Evolutionary conservation across 2,113 vertebrate genomes (phyloP).

Genomic region (Gavialis gangeticus): DNA sequence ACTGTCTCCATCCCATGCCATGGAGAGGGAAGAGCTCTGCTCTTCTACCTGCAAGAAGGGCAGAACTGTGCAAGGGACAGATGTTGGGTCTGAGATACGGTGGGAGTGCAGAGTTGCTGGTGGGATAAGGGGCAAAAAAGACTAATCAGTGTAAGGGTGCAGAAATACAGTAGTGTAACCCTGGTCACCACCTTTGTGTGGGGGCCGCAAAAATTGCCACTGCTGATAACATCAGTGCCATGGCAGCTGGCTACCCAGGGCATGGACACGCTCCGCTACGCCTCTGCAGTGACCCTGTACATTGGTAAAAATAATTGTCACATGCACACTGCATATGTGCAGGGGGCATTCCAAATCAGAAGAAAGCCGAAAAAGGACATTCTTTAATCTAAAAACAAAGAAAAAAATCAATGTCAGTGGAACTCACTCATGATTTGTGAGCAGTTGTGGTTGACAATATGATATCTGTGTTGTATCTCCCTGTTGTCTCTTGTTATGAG

Average conservation of each 20-base stretch:
- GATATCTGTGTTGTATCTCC: neutral
- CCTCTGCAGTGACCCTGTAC: no score
- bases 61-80: conserved; percentile 9
- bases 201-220: no score
- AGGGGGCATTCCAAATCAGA: neutral
- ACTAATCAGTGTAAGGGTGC: no score
- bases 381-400: neutral
- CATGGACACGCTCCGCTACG: no score
- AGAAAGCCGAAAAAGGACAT: neutral
- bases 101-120: conserved; percentile 19
- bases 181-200: no score
- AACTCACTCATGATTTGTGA: neutral
- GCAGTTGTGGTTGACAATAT: neutral
- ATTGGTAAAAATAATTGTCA: neutral
- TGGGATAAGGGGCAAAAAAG: neutral
- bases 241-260: no score
- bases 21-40: neutral
- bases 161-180: no score
- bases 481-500: neutral
- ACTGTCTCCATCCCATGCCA: neutral
- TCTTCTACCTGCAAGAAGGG: neutral
- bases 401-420: neutral
- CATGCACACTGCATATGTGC: neutral
- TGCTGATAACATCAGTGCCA: no score
- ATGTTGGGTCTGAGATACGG: neutral